Evolutionary conservation across 2,113 vertebrate species (phyloP), one percentile per base, ranked within the genome.

Genomic region (Neotragus moschatus): DNA sequence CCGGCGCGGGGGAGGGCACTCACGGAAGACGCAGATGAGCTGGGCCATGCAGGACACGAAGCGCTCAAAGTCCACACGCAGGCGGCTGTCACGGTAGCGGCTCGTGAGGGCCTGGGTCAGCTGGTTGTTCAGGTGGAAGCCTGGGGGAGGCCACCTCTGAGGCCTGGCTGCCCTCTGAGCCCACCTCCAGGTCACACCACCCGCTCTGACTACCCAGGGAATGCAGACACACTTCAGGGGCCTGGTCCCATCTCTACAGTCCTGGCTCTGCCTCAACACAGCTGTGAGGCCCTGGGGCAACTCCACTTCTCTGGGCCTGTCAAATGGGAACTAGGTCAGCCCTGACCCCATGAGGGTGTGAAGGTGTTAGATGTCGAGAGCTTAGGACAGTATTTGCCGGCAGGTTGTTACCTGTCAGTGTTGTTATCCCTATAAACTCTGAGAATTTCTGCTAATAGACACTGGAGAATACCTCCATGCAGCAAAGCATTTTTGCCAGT

Each of bases 91-190:
- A 16, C 97, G 88, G 91, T 98, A 98, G 45, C 95, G 96, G 80
- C 97, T 98, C 0, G 97, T 98, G 47, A 98, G 95, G 55, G 96
- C 70, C 94, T 98, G 98, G 47, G 98, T 98, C 97, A 98, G 96
- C 80, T 98, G 98, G 91, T 98, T 98, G 97, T 98, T 98, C 7
- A 98, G 96, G 51, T 98, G 98, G 95, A 98, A 98, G 60, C 98
- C 98, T 97, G 11, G 49, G 12, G 73, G 73, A 43, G 73, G 45
- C 10, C 2, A 0, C 25, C 26, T n/a, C 28, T 88, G 77, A 90
- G 70, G 81, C 56, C 2, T 4, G 2, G 55, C 84, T 33, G n/a
- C 45, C n/a, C 51, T 6, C 0, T 55, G 60, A 86, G 7, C 51
- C 81, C n/a, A 30, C 53, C 60, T 61, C 53, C 6, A 10, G 19